phyloP scores from a whole-genome alignment of 2,888 invertebrate species.

The Tupiocoris notatus region DNA sequence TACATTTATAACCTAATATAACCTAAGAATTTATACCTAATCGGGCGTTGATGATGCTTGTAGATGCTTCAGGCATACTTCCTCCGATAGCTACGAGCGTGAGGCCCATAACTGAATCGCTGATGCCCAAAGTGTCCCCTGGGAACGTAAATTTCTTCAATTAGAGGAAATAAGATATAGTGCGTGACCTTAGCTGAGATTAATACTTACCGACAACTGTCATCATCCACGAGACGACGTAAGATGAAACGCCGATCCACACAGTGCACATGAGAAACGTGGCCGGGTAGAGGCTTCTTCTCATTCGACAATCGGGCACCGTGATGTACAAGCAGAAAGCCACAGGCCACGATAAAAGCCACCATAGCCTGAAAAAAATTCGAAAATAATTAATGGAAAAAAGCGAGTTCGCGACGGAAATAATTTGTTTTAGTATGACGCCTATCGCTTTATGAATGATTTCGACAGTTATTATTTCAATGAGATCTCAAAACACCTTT shows the following conservation, averaged over 20 bases:
- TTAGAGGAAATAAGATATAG: too few species aligned
- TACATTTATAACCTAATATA: too few species aligned
- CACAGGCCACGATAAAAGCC: constrained; percentile 72
- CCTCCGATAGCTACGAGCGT: constrained; percentile 89
- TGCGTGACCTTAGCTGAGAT: too few species aligned
- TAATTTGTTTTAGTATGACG: background rate
- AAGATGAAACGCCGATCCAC: constrained; percentile 83
- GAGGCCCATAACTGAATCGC: constrained; percentile 87
- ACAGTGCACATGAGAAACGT: constrained; percentile 83
- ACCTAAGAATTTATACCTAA: constrained; percentile 70
- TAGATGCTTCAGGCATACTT: constrained; percentile 79
- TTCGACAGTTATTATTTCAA: background rate
- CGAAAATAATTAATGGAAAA: too few species aligned
- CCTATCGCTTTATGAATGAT: background rate
- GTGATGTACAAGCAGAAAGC: constrained; percentile 68
- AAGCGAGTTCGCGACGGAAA: background rate
- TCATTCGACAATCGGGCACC: constrained; percentile 72
- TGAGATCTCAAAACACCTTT: background rate
- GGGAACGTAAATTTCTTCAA: constrained; percentile 17
- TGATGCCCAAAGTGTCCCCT: constrained; percentile 74
- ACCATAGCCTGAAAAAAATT: constrained; percentile 57
- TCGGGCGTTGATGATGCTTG: constrained; percentile 80
- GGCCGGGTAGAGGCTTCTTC: constrained; percentile 64
- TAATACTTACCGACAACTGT: constrained; percentile 70
- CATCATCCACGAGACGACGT: constrained; percentile 90